These are phyloP conservation scores for Nerophis ophidion DNA, from an alignment of 2,113 vertebrate species.

Conservation along the genomic window DNA sequence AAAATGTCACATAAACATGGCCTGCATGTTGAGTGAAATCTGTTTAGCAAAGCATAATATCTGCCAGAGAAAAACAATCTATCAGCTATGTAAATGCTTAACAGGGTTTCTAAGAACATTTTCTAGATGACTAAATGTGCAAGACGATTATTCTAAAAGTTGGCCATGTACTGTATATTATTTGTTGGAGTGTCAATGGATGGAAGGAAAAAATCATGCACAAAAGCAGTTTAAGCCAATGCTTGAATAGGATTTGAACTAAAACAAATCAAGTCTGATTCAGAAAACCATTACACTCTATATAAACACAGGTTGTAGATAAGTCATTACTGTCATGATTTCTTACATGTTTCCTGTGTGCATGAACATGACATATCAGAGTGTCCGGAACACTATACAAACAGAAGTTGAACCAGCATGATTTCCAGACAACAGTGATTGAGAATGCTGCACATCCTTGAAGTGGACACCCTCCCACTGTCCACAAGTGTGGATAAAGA, in stretches of 20 bases:
- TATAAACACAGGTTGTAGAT: conserved; percentile 19
- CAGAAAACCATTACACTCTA: conserved; percentile 10
- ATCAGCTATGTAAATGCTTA: not conserved
- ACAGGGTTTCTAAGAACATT: conserved; percentile 2
- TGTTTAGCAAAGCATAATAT: conserved; percentile 1
- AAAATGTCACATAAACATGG: not conserved
- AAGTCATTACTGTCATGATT: not conserved
- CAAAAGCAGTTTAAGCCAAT: conserved; percentile 9
- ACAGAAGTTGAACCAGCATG: conserved; percentile 58
- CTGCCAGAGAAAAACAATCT: conserved; percentile 3
- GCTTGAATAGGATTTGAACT: not conserved
- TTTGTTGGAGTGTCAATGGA: not conserved
- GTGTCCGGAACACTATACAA: conserved; percentile 38
- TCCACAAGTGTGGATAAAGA: conserved; percentile 56
- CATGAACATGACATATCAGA: conserved; percentile 23
- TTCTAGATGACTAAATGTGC: conserved; percentile 5
- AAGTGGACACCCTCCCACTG: conserved; percentile 62
- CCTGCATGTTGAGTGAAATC: not conserved
- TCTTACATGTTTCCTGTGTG: conserved; percentile 10
- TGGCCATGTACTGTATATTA: conserved; percentile 7
- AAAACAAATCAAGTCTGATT: conserved; percentile 1
- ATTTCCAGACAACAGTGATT: conserved; percentile 54
- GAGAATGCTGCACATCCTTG: conserved; percentile 63
- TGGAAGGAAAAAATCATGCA: not conserved
- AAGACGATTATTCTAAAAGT: not conserved